Evolutionary conservation across 2,888 invertebrate genomes (phyloP).

Genomic region (Cryptus armator): DNA sequence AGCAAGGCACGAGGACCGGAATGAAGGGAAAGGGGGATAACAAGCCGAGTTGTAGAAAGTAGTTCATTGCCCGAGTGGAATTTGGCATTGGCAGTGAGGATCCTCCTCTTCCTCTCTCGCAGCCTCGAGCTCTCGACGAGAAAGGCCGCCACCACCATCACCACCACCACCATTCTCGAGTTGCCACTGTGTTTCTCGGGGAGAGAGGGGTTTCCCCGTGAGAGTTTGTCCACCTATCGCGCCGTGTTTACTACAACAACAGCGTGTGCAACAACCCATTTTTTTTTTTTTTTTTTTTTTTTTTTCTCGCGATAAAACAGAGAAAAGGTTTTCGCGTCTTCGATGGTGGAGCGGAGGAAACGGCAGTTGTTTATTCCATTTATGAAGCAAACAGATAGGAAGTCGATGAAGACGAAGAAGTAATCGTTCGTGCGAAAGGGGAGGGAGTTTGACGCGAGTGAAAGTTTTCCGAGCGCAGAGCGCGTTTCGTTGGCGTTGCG

Average conservation of each 20-base stretch:
- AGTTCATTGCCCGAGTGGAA: constrained; percentile 79
- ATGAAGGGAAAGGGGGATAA: constrained; percentile 44
- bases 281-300: background rate
- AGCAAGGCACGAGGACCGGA: background rate
- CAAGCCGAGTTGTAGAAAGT: constrained; percentile 75
- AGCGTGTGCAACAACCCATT: background rate
- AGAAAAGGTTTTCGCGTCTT: background rate
- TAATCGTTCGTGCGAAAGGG: constrained; percentile 35
- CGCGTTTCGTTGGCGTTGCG: constrained; percentile 19
- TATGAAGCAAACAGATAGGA: constrained; percentile 56
- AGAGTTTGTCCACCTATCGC: background rate
- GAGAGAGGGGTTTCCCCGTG: background rate
- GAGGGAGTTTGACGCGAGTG: constrained; percentile 38
- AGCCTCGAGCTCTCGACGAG: constrained; percentile 70
- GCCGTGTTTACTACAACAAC: background rate
- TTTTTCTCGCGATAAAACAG: background rate
- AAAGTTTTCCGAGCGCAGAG: constrained; percentile 57
- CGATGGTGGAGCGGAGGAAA: constrained; percentile 16
- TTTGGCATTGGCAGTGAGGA: constrained; percentile 80
- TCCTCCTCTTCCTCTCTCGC: constrained; percentile 48
- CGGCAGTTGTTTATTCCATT: constrained; percentile 53
- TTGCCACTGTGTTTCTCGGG: constrained; percentile 4
- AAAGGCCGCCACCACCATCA: constrained; percentile 65
- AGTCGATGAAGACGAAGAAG: constrained; percentile 66
- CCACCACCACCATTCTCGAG: constrained; percentile 40